Percentiles rank a stretch among this genome's conserved stretches.
Conservation (phyloP, 2,888 invertebrate species). For the Chrysotoxum bicinctum region DNA sequence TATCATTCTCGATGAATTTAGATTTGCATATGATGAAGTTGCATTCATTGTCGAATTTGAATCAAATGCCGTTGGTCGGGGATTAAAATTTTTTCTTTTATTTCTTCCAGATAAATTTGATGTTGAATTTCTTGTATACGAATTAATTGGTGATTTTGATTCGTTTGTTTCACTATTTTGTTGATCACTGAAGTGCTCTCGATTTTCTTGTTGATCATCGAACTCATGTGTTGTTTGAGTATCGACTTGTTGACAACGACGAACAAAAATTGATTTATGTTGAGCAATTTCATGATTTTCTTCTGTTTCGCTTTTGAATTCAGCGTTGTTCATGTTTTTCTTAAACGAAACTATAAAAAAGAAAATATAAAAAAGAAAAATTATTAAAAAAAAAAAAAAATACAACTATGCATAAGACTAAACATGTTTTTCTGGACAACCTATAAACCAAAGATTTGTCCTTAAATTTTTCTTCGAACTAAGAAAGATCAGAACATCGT, state of each 20-base stretch:
- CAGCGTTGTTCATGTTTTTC: constrained; percentile 49
- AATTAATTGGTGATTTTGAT: background rate
- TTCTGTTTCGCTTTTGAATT: constrained; percentile 22
- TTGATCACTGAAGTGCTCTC: background rate
- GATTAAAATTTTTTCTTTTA: constrained; percentile 60
- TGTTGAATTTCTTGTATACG: background rate
- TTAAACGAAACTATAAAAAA: constrained; percentile 21
- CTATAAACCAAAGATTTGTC: too few relatives aligned
- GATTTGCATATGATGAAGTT: background rate
- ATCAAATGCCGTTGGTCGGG: constrained; percentile 36
- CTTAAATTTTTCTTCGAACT: too few relatives aligned
- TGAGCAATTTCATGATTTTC: constrained; percentile 32
- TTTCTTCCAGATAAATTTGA: constrained; percentile 23
- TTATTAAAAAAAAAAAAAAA: background rate
- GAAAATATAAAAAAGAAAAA: background rate
- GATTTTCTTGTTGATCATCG: background rate
- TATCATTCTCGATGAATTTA: background rate
- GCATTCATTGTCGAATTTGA: constrained; percentile 6
- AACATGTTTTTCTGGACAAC: too few relatives aligned
- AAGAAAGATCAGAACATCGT: too few relatives aligned
- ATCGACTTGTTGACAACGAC: background rate
- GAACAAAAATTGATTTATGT: background rate
- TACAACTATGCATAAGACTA: background rate
- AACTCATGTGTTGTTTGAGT: background rate
- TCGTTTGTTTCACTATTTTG: background rate